phyloP scores from a whole-genome alignment of 1,140 invertebrate genomes.

The Drosophila rufa region DNA sequence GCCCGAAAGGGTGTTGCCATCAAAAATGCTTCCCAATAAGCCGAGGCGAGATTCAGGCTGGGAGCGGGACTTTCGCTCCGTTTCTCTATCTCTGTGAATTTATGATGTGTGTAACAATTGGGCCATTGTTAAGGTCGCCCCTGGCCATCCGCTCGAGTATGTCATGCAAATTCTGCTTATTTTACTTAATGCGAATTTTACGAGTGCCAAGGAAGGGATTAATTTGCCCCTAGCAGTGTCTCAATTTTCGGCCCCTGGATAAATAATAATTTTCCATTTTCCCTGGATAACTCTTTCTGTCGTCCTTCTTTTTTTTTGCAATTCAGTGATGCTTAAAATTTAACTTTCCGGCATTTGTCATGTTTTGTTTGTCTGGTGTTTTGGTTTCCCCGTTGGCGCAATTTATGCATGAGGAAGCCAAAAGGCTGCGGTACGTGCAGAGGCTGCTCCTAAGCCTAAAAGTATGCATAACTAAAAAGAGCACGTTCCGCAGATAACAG shows the following conservation, averaged over 20 bases:
- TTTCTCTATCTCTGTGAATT: constrained; percentile 52
- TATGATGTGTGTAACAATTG: constrained; percentile 83
- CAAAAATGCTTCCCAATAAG: constrained; percentile 49
- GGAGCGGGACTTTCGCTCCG: background rate
- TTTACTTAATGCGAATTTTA: constrained; percentile 75
- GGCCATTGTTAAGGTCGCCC: constrained; percentile 51
- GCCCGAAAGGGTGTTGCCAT: constrained; percentile 40
- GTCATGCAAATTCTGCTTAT: constrained; percentile 73
- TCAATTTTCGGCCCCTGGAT: constrained; percentile 47
- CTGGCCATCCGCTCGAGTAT: constrained; percentile 51
- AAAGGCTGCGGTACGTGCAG: constrained; percentile 60
- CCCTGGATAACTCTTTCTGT: constrained; percentile 13
- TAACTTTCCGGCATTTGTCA: constrained; percentile 66
- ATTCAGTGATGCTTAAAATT: constrained; percentile 47
- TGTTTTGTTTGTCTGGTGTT: constrained; percentile 63
- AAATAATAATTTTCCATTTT: constrained; percentile 43
- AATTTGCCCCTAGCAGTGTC: constrained; percentile 55
- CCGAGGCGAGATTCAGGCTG: constrained; percentile 3
- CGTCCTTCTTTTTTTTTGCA: background rate
- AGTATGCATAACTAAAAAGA: constrained; percentile 80
- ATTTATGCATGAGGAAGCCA: constrained; percentile 57
- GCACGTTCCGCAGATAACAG: constrained; percentile 77
- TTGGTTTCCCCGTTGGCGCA: constrained; percentile 43
- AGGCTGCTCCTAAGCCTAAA: constrained; percentile 64
- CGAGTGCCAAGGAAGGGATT: constrained; percentile 48